Evolutionary conservation across 2,888 invertebrate species (phyloP), one percentile per base, ranked within the genome.

Genomic region (Microchrysa polita): DNA sequence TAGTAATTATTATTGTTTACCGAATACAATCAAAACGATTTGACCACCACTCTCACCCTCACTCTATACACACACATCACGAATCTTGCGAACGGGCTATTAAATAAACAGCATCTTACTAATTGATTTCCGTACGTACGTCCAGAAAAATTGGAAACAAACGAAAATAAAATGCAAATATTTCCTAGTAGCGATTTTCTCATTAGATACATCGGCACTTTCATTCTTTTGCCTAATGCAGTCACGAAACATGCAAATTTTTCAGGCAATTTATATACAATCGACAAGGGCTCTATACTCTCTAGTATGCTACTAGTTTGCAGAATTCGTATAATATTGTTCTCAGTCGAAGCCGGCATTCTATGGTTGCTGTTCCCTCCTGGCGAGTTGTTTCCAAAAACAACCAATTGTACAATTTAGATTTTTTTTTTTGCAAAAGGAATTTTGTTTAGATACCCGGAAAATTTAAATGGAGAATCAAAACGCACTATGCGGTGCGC

Each of bases 201-300:
- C 67, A 67, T 53, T 67, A 53, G 52, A 67, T 67, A 52, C 27
- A 67, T 53, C 53, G 48, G 65, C 65, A 67, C 67, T 67, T 67
- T 44, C 27, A 34, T 34, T 42, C 42, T 22, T 34, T 53, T 40
- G 18, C 27, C 20, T 53, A 53, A 67, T 48, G 55, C 34, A 69
- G 69, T 69, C 69, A 69, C 69, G 69, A 69, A 34, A 55, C 40
- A 69, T 69, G 69, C 69, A 69, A 69, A 69, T 69, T 69, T 69
- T 44, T 22, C 34, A 12, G 48, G 22, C 69, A 57, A 57, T 55
- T 69, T 42, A n/a, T n/a, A n/a, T n/a, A 69, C 69, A 69, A 69
- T 14, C 27, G 27, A 34, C 27, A 2, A 34, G 4, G 27, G 27
- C 2, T 5, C 27, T 2, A 34, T 34, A 34, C 7, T 34, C 27